Evolutionary conservation across 2,797 vertebrate species (phyloP).

Genomic region (Chloroceryle amazona): DNA sequence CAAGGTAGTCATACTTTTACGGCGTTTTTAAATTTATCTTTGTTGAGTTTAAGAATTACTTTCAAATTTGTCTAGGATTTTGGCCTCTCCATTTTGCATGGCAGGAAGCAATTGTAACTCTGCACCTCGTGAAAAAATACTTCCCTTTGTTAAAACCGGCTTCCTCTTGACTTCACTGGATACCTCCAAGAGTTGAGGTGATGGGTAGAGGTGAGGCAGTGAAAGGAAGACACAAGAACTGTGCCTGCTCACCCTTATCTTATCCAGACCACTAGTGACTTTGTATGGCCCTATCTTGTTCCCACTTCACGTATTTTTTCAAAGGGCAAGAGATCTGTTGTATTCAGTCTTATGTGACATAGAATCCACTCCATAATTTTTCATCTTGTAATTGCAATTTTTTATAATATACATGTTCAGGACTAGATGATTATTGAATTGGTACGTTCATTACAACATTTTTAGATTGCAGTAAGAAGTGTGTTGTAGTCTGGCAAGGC

Average conservation of each 20-base stretch:
- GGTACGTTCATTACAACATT: neutral
- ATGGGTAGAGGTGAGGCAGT: neutral
- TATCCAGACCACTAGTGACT: neutral
- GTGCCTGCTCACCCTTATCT: neutral
- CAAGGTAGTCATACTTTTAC: neutral
- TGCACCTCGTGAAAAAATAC: neutral
- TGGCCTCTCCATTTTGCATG: neutral
- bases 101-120: neutral
- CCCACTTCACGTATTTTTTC: neutral
- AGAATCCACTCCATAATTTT: neutral
- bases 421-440: neutral
- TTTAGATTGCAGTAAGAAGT: neutral
- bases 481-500: neutral
- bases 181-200: neutral
- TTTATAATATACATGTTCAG: neutral
- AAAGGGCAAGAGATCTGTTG: neutral
- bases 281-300: neutral
- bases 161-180: neutral
- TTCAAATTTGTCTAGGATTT: neutral
- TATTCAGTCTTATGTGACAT: neutral
- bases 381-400: neutral
- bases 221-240: neutral
- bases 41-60: neutral
- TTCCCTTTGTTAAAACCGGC: neutral
- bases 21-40: neutral